phyloP scores from a whole-genome alignment of 2,888 invertebrate species.

The Melangyna quadrimaculata region DNA sequence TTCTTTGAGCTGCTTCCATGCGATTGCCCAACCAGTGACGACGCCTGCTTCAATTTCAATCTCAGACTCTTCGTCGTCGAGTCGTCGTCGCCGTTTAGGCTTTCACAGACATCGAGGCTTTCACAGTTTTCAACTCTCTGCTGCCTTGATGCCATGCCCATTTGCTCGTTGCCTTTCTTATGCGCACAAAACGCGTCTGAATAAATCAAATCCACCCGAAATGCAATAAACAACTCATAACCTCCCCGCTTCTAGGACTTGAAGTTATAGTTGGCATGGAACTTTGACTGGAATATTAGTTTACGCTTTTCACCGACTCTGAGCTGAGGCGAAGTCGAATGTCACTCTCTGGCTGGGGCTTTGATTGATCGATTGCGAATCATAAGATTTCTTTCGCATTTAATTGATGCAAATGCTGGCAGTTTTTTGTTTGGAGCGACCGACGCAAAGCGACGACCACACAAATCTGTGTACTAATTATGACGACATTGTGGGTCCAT shows the following conservation, averaged over 20 bases:
- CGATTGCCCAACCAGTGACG: not conserved
- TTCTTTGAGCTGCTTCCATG: constrained; percentile 14
- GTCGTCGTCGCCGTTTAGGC: constrained; percentile 45
- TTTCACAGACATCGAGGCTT: constrained; percentile 31
- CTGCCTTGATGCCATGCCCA: constrained; percentile 35
- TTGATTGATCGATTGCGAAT: constrained; percentile 69
- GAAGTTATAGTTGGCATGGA: not conserved
- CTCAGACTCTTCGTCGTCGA: constrained; percentile 60
- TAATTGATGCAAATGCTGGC: constrained; percentile 50
- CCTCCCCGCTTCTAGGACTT: constrained; percentile 8
- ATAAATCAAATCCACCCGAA: constrained; percentile 62
- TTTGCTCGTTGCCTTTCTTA: too few relatives aligned
- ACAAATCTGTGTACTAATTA: constrained; percentile 59
- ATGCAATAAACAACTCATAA: constrained; percentile 66
- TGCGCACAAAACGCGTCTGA: constrained; percentile 25
- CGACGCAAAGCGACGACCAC: constrained; percentile 62
- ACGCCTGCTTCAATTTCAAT: constrained; percentile 32
- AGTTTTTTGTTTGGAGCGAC: constrained; percentile 9
- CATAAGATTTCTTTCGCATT: constrained; percentile 35
- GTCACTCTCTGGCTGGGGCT: constrained; percentile 16
- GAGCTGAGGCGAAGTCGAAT: constrained; percentile 15
- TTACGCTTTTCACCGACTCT: constrained; percentile 43
- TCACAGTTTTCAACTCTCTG: constrained; percentile 8
- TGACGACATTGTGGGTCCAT: constrained; percentile 58
- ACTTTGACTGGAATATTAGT: constrained; percentile 16